Base-by-base conservation (phyloP, 2,888 invertebrate genomes). In the Allophyes oxyacanthae region DNA sequence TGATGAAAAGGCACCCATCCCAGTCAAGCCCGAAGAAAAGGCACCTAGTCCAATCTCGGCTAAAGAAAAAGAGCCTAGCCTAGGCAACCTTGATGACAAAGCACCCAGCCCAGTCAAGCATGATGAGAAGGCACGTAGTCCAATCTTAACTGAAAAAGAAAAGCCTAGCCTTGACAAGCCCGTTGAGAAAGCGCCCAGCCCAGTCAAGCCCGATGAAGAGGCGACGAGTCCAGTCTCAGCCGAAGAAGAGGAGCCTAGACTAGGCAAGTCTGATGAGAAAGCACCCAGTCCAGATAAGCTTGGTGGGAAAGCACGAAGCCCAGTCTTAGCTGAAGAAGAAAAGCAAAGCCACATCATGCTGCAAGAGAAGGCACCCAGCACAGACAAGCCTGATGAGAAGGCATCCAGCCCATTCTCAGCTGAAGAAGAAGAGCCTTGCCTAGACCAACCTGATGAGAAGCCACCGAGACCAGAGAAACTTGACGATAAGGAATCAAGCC, bases 391-490 rank as follows among this genome's bases (percentile, higher is more conserved):
- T n/a, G 15, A 36, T 11, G 37, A 38, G 5, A n/a, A 20, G 6
- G 14, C 15, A 4, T 4, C 20, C 20, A 20, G 20, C 20, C 20
- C 20, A 20, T 2, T 20, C 20, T 10, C 4, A 10, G 4, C 9
- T 10, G 32, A 32, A n/a, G 32, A 32, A 2, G 10, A 32, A 9
- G n/a, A n/a, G n/a, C 32, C 2, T n/a, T 4, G 4, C 4, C 32
- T 10, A 32, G 32, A n/a, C n/a, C n/a, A n/a, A n/a, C n/a, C 2
- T n/a, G 10, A 32, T 5, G 50, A 49, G 0, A 57, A 36, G 1
- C 9, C 5, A 7, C 33, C 26, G 10, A 58, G 54, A 37, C 62
- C 43, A 0, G 6, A 42, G 6, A 43, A 26, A 28, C 4, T 26
- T 10, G 3, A 32, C 2, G 32, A 32, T 4, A 1, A 32, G n/a